Conservation (phyloP, 2,113 vertebrate species). For the Dicerorhinus sumatrensis region DNA sequence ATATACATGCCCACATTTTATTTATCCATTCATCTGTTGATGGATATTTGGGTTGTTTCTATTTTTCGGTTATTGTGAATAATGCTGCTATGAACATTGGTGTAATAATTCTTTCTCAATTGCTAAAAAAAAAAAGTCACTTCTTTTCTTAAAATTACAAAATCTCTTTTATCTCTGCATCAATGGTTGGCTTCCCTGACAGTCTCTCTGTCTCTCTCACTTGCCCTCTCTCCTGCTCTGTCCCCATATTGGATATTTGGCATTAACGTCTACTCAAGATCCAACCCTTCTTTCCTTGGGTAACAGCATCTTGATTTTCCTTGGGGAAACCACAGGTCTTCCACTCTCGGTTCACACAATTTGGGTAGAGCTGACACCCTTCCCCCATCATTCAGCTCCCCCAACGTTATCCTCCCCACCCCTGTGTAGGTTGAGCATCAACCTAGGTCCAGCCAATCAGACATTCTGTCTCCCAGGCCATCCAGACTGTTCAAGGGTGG, state of each 20-base stretch:
- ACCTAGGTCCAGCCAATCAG: neutral
- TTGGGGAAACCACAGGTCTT: neutral
- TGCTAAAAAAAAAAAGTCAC: neutral
- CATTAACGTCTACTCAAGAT: neutral
- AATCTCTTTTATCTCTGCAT: neutral
- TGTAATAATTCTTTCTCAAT: neutral
- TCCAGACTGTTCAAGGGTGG: neutral
- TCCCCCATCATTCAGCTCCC: no score
- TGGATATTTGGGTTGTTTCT: neutral
- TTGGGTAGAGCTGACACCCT: neutral
- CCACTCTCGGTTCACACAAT: neutral
- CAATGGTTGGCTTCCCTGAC: neutral
- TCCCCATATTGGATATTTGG: neutral
- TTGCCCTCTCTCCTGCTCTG: neutral
- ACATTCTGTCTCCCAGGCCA: neutral
- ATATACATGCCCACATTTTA: neutral
- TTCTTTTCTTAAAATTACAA: neutral
- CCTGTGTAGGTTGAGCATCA: neutral
- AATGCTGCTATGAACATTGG: neutral
- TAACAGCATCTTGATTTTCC: neutral
- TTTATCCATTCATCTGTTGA: neutral
- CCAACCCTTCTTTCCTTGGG: neutral
- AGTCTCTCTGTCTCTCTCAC: neutral
- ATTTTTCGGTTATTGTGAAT: neutral
- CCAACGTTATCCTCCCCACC: neutral